A percentile compares a stretch with the other conserved stretches of the same genome.
These are phyloP conservation scores for Leptinotarsa tumamoca DNA, from an alignment of 2,888 invertebrate genomes.

Conservation along the genomic window DNA sequence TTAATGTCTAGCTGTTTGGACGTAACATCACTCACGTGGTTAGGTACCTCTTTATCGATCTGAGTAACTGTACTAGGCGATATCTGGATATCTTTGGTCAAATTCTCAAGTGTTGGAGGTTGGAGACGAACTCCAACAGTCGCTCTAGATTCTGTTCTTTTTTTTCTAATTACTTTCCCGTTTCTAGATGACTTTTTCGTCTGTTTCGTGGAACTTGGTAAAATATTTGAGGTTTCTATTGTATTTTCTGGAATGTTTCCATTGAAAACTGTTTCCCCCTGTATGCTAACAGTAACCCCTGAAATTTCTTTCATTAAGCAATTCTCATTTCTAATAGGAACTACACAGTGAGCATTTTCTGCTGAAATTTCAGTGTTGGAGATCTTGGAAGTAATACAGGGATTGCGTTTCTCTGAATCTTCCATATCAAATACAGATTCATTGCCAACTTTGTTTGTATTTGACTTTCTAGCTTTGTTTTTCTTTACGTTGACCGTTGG, in stretches of 20 bases:
- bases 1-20: slow-evolving; percentile 5
- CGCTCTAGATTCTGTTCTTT: slow-evolving; percentile 22
- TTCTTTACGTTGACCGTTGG: neutral
- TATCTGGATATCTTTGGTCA: neutral
- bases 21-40: neutral
- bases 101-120: neutral
- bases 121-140: neutral
- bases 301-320: neutral
- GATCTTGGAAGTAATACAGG: neutral
- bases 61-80: neutral
- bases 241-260: neutral
- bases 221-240: neutral
- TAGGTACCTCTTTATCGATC: neutral
- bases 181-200: slow-evolving; percentile 19
- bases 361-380: neutral
- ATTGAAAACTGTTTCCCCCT: neutral
- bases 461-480: neutral
- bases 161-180: slow-evolving; percentile 16
- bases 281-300: neutral
- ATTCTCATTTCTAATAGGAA: neutral
- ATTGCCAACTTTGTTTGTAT: neutral
- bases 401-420: neutral
- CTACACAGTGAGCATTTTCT: neutral
- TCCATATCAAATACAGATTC: neutral
- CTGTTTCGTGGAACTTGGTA: neutral